These are phyloP conservation scores for Perognathus longimembris DNA, from an alignment of 2,113 vertebrate genomes.

Conservation along the genomic window DNA sequence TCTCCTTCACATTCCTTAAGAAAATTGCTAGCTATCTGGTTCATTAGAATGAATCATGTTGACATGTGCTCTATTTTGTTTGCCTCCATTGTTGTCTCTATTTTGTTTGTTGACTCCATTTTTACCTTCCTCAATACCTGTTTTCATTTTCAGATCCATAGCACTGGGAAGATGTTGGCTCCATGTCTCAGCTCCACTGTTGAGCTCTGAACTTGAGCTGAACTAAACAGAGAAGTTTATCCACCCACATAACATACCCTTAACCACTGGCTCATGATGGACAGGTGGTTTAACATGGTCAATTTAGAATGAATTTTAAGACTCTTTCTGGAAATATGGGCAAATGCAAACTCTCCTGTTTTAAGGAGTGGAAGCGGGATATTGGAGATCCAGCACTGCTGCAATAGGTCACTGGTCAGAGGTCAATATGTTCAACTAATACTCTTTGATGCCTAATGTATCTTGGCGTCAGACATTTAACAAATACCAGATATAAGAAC, in stretches of 20 bases:
- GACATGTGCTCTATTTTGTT: not conserved
- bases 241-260: not conserved
- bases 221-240: not conserved
- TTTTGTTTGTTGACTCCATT: not conserved
- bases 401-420: not conserved
- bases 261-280: not conserved
- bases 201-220: not conserved
- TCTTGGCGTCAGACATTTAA: not conserved
- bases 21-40: not conserved
- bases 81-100: not conserved
- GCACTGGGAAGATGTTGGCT: not conserved
- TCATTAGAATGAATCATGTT: not conserved
- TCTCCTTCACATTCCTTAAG: not conserved
- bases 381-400: not conserved
- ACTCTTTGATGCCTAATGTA: not conserved
- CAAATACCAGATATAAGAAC: not conserved
- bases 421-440: not conserved
- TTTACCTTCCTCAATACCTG: not conserved
- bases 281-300: not conserved
- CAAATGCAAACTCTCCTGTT: not conserved
- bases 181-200: not conserved
- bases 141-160: conserved; percentile 3
- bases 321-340: not conserved
- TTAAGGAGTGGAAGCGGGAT: not conserved
- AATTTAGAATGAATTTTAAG: not conserved